Conservation (phyloP, 1,140 invertebrate species). For the Dufourea novaeangliae region DNA sequence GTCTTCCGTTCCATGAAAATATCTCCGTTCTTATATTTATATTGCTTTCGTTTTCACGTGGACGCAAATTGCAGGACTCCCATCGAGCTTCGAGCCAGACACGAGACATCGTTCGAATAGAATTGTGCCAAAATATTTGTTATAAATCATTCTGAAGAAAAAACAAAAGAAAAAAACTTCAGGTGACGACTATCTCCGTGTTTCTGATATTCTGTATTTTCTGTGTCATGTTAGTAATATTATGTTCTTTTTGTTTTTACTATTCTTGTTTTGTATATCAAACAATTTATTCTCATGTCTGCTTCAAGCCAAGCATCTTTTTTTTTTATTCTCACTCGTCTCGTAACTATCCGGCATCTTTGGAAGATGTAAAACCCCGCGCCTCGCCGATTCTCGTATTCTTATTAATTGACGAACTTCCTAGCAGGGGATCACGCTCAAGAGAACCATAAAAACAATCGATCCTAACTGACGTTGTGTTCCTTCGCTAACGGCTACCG, state of each 20-base stretch:
- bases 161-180: too few species aligned
- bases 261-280: too few species aligned
- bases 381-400: conserved; percentile 25
- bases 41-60: conserved; percentile 69
- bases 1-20: conserved; percentile 47
- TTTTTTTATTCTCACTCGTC: neutral
- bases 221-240: too few species aligned
- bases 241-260: too few species aligned
- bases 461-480: neutral
- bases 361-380: conserved; percentile 24
- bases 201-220: too few species aligned
- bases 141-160: too few species aligned
- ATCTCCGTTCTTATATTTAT: conserved; percentile 62
- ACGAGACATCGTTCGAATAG: too few species aligned
- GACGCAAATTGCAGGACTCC: conserved; percentile 37
- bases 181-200: too few species aligned
- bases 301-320: neutral
- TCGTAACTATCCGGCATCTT: neutral
- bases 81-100: neutral
- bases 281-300: neutral
- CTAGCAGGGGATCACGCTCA: conserved; percentile 18
- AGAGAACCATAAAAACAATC: conserved; percentile 5
- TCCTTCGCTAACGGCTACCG: neutral
- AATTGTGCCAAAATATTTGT: too few species aligned
- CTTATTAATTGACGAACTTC: conserved; percentile 68